Conservation (phyloP, 1,140 invertebrate genomes). For the Luehdorfia chinensis region DNA sequence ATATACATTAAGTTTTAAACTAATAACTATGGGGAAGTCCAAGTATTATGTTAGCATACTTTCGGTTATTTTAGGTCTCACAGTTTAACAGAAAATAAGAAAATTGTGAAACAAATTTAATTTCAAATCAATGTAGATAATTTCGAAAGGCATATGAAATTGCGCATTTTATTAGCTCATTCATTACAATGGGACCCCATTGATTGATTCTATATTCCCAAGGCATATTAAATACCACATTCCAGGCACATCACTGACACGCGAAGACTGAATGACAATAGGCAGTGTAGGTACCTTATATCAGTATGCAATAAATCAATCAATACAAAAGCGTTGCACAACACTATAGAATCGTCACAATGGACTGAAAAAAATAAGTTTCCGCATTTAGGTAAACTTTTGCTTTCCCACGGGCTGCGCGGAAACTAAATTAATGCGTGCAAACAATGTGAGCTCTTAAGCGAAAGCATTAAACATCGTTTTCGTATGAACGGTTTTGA, state of each 20-base stretch:
- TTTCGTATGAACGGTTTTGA: constrained; percentile 21
- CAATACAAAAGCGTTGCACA: constrained; percentile 38
- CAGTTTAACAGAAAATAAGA: no score
- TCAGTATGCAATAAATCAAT: constrained; percentile 47
- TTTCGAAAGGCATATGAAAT: no score
- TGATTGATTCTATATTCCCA: neutral
- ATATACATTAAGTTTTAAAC: no score
- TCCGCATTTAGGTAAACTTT: constrained; percentile 50
- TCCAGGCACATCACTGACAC: neutral
- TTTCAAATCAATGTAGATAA: no score
- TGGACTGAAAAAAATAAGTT: constrained; percentile 43
- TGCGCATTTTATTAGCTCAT: no score
- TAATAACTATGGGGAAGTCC: no score
- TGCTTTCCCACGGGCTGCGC: constrained; percentile 52
- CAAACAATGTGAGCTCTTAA: constrained; percentile 18
- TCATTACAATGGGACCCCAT: no score
- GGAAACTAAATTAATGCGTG: constrained; percentile 5
- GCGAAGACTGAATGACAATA: no score
- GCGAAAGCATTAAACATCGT: constrained; percentile 19
- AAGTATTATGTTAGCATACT: no score
- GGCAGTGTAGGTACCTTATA: no score
- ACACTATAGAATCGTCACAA: constrained; percentile 39
- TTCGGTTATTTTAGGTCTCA: no score
- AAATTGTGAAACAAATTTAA: no score
- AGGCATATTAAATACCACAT: constrained; percentile 3